These are phyloP conservation scores for Gonocerus acuteangulatus DNA, from an alignment of 2,888 invertebrate species.

Conservation along the genomic window DNA sequence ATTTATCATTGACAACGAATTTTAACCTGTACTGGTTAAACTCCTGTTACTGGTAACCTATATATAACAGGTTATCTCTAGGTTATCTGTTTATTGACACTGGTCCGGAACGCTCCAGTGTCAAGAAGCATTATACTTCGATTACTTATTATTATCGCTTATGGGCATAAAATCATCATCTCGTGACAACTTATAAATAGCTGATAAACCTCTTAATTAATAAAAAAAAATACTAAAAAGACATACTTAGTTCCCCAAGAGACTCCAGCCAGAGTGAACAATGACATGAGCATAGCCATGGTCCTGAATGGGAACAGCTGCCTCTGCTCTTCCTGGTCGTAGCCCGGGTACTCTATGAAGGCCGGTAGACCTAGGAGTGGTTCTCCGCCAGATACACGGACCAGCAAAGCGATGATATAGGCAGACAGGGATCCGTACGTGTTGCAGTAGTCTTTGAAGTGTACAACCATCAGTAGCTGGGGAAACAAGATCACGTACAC, in stretches of 20 bases:
- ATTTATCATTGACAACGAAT: no score
- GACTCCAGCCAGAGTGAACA: conserved; percentile 69
- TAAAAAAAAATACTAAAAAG: no score
- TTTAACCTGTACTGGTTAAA: no score
- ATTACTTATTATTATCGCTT: no score
- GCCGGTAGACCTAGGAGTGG: conserved; percentile 71
- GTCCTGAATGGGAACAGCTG: conserved; percentile 96
- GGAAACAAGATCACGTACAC: conserved; percentile 98
- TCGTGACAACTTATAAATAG: no score
- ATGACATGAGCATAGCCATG: conserved; percentile 82
- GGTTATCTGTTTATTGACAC: no score
- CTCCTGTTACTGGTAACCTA: no score
- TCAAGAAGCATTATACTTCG: no score
- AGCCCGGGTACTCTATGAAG: conserved; percentile 79
- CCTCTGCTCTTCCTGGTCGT: conserved; percentile 52
- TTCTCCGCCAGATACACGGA: conserved; percentile 83
- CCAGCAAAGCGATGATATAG: conserved; percentile 72
- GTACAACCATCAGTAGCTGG: conserved; percentile 94
- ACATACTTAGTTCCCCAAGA: conserved; percentile 70
- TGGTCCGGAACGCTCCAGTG: no score
- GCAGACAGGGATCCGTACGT: conserved; percentile 93
- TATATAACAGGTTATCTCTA: no score
- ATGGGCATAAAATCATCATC: no score
- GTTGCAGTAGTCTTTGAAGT: conserved; percentile 88
- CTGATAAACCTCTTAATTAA: no score